These are phyloP conservation scores for Indicator indicator DNA, from an alignment of 2,113 vertebrate genomes.

Conservation along the genomic window DNA sequence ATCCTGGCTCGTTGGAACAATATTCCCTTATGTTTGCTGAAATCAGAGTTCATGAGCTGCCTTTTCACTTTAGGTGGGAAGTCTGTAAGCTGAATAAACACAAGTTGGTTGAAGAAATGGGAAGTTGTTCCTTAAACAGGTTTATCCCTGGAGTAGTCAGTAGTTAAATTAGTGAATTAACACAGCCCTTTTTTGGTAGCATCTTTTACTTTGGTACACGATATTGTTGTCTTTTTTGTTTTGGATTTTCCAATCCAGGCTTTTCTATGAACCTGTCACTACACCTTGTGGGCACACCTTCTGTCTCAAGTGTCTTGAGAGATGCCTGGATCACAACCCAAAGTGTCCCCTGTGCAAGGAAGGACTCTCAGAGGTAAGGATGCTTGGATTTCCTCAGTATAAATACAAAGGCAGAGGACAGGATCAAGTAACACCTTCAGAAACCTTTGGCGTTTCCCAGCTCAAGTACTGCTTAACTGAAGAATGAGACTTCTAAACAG, in stretches of 20 bases:
- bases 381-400: background rate
- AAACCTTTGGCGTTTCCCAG: background rate
- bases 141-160: background rate
- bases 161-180: background rate
- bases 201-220: slow-evolving; percentile 18
- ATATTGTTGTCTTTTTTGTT: slow-evolving; percentile 58
- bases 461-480: background rate
- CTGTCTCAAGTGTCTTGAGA: slow-evolving; percentile 92
- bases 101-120: background rate
- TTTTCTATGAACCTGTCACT: slow-evolving; percentile 93
- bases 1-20: background rate
- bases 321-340: slow-evolving; percentile 92
- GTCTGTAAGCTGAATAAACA: background rate
- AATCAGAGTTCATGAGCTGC: background rate
- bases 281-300: slow-evolving; percentile 93
- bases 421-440: background rate
- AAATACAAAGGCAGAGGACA: background rate
- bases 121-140: background rate
- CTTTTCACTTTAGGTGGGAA: background rate
- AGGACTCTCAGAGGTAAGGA: slow-evolving; percentile 84
- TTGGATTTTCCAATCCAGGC: slow-evolving; percentile 75
- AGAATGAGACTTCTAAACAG: background rate
- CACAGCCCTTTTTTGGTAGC: background rate
- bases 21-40: background rate
- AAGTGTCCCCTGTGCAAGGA: slow-evolving; percentile 94